phyloP scores from a whole-genome alignment of 2,888 invertebrate genomes.

The Amorpha juglandis region DNA sequence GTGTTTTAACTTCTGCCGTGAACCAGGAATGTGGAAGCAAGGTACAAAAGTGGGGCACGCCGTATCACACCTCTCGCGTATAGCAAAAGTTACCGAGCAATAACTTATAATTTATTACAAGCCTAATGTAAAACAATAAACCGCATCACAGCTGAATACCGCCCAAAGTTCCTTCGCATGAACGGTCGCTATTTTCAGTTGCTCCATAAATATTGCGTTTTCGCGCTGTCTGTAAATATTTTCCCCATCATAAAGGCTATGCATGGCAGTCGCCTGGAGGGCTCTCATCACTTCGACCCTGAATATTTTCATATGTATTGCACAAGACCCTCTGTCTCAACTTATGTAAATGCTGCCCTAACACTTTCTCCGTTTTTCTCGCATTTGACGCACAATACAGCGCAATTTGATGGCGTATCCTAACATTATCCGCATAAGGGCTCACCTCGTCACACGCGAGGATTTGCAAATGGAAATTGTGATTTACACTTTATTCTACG shows the following conservation, averaged over 20 bases:
- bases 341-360: constrained; percentile 81
- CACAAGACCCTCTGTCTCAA: constrained; percentile 79
- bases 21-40: neutral
- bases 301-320: constrained; percentile 79
- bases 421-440: constrained; percentile 71
- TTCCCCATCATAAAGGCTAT: constrained; percentile 76
- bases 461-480: constrained; percentile 67
- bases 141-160: constrained; percentile 53
- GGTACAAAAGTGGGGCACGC: neutral
- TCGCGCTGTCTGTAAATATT: constrained; percentile 75
- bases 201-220: constrained; percentile 75
- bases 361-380: constrained; percentile 82
- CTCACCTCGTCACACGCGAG: constrained; percentile 56
- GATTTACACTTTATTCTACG: constrained; percentile 66
- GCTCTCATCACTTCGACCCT: constrained; percentile 79
- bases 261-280: constrained; percentile 72
- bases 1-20: neutral
- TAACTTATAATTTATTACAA: constrained; percentile 60
- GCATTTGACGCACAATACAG: constrained; percentile 79
- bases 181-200: constrained; percentile 59
- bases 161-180: constrained; percentile 50
- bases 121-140: constrained; percentile 64
- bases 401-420: constrained; percentile 78
- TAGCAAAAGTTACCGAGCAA: constrained; percentile 37
- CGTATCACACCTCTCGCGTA: constrained; percentile 26